phyloP scores from a whole-genome alignment of 2,113 vertebrate genomes.

The Sylvia atricapilla region DNA sequence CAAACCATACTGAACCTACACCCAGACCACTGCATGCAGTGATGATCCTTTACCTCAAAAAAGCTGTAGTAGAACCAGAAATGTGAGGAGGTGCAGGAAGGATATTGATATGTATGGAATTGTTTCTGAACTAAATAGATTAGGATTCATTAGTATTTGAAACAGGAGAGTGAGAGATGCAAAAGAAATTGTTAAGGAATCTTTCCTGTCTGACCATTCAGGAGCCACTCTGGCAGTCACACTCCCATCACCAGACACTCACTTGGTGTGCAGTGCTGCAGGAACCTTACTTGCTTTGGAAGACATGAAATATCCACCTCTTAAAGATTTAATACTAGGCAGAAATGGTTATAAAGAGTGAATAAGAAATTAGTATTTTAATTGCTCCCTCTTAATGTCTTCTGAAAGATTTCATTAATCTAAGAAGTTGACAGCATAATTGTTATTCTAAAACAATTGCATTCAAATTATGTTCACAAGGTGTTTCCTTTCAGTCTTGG shows the following conservation, averaged over 20 bases:
- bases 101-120: neutral
- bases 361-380: neutral
- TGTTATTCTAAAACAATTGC: conserved; percentile 1
- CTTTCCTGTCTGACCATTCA: neutral
- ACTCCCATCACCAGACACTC: neutral
- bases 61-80: neutral
- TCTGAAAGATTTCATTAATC: conserved; percentile 28
- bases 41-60: neutral
- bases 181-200: neutral
- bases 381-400: neutral
- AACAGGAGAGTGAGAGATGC: neutral
- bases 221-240: neutral
- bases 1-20: neutral
- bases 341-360: neutral
- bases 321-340: neutral
- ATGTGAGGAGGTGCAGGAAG: neutral
- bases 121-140: neutral
- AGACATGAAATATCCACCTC: neutral
- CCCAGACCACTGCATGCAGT: neutral
- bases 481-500: neutral
- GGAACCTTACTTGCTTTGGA: neutral
- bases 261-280: neutral
- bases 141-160: neutral
- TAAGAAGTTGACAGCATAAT: conserved; percentile 16
- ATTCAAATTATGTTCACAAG: neutral